phyloP scores from a whole-genome alignment of 2,113 vertebrate genomes.

The Podarcis raffonei region DNA sequence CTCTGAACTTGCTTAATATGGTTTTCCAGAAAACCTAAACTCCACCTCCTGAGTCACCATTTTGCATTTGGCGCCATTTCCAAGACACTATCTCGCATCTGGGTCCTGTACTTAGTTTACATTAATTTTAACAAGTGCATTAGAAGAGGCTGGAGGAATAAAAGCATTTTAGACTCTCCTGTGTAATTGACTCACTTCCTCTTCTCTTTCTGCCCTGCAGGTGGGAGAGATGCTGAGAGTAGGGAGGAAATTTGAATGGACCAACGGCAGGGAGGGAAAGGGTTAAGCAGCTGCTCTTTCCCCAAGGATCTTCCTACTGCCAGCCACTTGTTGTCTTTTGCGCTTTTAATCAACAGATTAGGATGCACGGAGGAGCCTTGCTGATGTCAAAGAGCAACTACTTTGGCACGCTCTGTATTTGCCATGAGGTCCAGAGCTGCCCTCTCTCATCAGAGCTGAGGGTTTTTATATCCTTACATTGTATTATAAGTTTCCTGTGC shows the following conservation, averaged over 20 bases:
- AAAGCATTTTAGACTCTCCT: not conserved
- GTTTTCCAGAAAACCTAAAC: too few relatives aligned
- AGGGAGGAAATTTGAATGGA: not conserved
- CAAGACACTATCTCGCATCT: too few relatives aligned
- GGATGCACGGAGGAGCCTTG: not conserved
- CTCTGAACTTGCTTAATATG: not conserved
- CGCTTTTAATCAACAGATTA: not conserved
- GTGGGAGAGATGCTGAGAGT: not conserved
- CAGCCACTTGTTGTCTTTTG: not conserved
- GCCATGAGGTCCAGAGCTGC: slow-evolving; percentile 38
- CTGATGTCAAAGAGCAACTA: not conserved
- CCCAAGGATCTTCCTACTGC: not conserved
- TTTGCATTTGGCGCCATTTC: too few relatives aligned
- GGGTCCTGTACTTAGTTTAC: too few relatives aligned
- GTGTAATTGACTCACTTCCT: not conserved
- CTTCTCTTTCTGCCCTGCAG: not conserved
- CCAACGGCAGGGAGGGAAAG: not conserved
- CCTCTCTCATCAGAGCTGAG: not conserved
- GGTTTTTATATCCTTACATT: slow-evolving; percentile 82
- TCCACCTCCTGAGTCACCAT: too few relatives aligned
- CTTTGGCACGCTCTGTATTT: not conserved
- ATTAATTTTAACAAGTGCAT: not conserved
- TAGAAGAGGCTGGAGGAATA: not conserved
- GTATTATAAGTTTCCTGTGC: slow-evolving; percentile 93
- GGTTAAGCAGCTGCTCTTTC: not conserved